phyloP scores from a whole-genome alignment of 92 coral and sea anemone species.

The Porites rus region DNA sequence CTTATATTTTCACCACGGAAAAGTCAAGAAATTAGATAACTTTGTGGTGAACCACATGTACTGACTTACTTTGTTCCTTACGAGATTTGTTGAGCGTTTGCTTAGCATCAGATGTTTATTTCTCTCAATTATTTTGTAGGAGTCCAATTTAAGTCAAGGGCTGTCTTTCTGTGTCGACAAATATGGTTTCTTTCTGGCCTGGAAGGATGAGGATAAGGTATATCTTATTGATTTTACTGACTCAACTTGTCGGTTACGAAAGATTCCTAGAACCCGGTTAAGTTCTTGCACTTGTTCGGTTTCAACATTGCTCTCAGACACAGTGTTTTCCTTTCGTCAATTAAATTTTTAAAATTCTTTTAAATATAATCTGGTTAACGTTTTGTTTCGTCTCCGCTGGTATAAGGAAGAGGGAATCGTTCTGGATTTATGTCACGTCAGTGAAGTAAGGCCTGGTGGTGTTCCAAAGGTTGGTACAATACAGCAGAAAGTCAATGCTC shows the following conservation, averaged over 20 bases:
- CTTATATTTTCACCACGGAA: neutral
- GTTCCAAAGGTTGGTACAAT: slow-evolving; percentile 77
- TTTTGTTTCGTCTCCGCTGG: slow-evolving; percentile 5
- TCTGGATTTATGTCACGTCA: slow-evolving; percentile 79
- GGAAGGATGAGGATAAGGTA: slow-evolving; percentile 95
- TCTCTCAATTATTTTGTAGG: slow-evolving; percentile 65
- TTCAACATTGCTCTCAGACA: neutral
- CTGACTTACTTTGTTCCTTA: neutral
- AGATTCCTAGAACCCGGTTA: slow-evolving; percentile 2
- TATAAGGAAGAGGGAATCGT: slow-evolving; percentile 82
- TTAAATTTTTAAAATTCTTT: slow-evolving; percentile 26
- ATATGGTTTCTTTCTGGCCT: slow-evolving; percentile 93
- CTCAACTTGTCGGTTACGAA: neutral
- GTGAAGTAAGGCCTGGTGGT: slow-evolving; percentile 82
- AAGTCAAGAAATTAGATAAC: slow-evolving; percentile 5
- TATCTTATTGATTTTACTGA: neutral
- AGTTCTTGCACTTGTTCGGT: neutral
- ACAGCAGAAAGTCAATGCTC: neutral
- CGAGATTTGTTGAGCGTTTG: neutral
- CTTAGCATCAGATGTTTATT: slow-evolving; percentile 5
- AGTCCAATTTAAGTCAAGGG: slow-evolving; percentile 72
- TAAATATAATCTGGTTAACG: neutral
- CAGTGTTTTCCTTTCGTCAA: slow-evolving; percentile 14
- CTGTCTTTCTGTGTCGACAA: slow-evolving; percentile 82
- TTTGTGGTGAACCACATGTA: slow-evolving; percentile 30